Evolutionary conservation across 2,113 vertebrate genomes (phyloP).

Genomic region (Lichenostomus cassidix): DNA sequence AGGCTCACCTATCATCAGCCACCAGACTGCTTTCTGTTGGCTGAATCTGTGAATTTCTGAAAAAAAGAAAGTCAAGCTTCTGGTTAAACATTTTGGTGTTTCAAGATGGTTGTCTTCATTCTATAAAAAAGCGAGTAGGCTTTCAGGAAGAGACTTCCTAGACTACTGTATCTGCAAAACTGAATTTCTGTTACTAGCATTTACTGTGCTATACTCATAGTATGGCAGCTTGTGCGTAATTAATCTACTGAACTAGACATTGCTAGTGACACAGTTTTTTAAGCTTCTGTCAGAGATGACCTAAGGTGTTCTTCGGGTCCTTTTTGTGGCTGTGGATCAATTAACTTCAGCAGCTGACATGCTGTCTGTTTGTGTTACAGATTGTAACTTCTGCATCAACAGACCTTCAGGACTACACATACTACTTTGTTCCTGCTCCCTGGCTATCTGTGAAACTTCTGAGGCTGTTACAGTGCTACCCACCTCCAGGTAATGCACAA

Average conservation of each 20-base stretch:
- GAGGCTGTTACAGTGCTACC: conserved; percentile 80
- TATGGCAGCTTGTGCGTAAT: neutral
- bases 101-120: neutral
- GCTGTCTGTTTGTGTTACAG: conserved; percentile 52
- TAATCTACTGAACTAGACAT: neutral
- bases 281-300: neutral
- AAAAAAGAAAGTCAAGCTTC: neutral
- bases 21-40: neutral
- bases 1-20: neutral
- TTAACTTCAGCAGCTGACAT: neutral
- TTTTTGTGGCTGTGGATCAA: neutral
- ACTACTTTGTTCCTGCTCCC: conserved; percentile 82
- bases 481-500: conserved; percentile 78
- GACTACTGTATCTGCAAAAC: neutral
- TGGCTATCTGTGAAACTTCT: conserved; percentile 83
- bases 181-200: neutral
- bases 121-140: neutral
- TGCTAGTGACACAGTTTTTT: neutral
- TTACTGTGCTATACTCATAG: neutral
- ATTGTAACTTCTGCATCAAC: conserved; percentile 81
- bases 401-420: conserved; percentile 83
- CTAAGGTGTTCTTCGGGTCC: neutral
- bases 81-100: neutral
- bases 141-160: neutral
- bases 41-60: neutral